These are phyloP conservation scores for Sorex araneus DNA, from an alignment of 2,113 vertebrate species.

Conservation along the genomic window DNA sequence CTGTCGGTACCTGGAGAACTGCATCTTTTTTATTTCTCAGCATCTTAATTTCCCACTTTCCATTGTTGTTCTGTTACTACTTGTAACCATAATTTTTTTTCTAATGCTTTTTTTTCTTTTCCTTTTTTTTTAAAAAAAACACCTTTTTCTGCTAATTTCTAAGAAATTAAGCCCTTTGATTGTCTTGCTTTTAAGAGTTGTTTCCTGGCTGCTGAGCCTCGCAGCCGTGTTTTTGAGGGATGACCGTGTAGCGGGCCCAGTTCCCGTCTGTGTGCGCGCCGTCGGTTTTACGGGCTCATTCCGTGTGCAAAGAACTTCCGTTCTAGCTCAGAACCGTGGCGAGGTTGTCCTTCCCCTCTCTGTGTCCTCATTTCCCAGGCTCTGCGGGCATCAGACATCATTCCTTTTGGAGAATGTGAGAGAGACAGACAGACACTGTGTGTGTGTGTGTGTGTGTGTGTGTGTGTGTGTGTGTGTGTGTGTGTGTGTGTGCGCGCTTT, in stretches of 20 bases:
- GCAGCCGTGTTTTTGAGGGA: neutral
- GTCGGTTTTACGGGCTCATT: neutral
- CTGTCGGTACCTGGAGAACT: constrained; percentile 64
- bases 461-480: constrained; percentile 42
- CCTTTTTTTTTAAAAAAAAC: no score
- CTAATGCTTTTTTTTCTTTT: neutral
- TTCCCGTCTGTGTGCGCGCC: neutral
- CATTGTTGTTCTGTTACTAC: constrained; percentile 49
- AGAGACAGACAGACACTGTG: no score
- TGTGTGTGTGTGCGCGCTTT: constrained; percentile 62
- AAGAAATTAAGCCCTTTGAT: constrained; percentile 48
- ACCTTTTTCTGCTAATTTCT: constrained; percentile 34
- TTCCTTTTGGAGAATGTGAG: constrained; percentile 28
- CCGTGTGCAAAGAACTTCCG: rapidly evolving
- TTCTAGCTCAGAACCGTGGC: no score
- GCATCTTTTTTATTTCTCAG: constrained; percentile 48
- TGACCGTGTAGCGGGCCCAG: no score
- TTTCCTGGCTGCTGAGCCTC: neutral
- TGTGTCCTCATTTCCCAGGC: constrained; percentile 45
- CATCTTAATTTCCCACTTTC: constrained; percentile 35
- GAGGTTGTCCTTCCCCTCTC: neutral
- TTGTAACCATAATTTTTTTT: constrained; percentile 5
- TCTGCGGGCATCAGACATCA: constrained; percentile 46
- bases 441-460: constrained; percentile 51
- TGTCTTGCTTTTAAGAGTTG: neutral